Percentiles rank a stretch among this genome's conserved stretches.
Evolutionary conservation across 2,113 vertebrate species (phyloP).

Genomic region (Bungarus multicinctus): DNA sequence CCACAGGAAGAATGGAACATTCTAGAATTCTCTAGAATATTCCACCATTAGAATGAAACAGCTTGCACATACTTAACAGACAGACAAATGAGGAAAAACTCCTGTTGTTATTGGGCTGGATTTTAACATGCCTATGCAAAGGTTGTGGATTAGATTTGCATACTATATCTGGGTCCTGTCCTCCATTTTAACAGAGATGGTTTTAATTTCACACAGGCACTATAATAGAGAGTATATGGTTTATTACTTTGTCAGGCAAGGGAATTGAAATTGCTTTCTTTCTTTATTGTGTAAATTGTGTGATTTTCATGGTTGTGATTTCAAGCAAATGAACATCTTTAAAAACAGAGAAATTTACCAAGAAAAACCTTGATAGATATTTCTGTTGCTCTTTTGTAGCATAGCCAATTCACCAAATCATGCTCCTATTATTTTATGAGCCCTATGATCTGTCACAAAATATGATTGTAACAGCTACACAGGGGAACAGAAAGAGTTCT

Average conservation of each 20-base stretch:
- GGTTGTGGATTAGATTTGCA: neutral
- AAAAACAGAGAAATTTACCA: conserved; percentile 30
- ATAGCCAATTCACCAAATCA: conserved; percentile 33
- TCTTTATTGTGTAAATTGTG: neutral
- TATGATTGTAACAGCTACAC: conserved; percentile 46
- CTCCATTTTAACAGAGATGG: too few relatives aligned
- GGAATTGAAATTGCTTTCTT: conserved; percentile 11
- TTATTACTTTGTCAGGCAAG: neutral
- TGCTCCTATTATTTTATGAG: conserved; percentile 21
- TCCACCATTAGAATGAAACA: neutral
- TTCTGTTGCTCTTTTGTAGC: conserved; percentile 24
- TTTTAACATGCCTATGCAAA: neutral
- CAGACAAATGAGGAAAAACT: neutral
- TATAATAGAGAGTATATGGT: accelerated
- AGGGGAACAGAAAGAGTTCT: conserved; percentile 39
- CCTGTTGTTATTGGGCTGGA: neutral
- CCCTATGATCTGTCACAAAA: conserved; percentile 34
- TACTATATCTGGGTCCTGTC: too few relatives aligned
- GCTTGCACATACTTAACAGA: neutral
- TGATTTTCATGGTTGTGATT: conserved; percentile 28
- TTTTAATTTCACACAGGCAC: neutral
- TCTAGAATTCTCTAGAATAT: neutral
- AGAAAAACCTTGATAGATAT: conserved; percentile 4
- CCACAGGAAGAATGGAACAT: neutral
- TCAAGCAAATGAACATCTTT: conserved; percentile 25